Evolutionary conservation across 2,113 vertebrate genomes (phyloP).

Genomic region (Circaetus cinerascens): DNA sequence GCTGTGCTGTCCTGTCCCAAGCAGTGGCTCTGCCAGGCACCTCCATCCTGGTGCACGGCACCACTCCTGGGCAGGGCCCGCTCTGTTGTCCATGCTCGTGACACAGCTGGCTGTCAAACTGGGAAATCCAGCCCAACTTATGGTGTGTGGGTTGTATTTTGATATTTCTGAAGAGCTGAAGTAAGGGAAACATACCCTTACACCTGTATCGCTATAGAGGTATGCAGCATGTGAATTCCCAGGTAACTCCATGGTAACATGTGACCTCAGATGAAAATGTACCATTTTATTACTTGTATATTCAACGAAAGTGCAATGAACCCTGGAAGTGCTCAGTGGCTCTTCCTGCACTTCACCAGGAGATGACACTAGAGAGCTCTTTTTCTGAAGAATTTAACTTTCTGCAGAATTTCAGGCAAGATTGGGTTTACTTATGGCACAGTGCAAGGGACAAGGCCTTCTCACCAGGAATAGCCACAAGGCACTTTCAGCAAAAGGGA

Average conservation of each 20-base stretch:
- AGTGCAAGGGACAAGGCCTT: background rate
- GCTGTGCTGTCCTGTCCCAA: background rate
- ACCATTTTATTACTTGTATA: background rate
- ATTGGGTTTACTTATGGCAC: background rate
- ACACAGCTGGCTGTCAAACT: background rate
- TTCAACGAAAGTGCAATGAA: too few relatives aligned
- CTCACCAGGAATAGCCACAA: background rate
- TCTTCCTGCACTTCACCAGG: background rate
- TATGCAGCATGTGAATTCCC: background rate
- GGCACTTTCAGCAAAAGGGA: background rate
- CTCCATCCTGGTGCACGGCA: background rate
- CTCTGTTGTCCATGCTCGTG: rapidly evolving
- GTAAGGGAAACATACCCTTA: background rate
- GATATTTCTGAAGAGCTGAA: background rate
- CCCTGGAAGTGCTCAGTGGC: background rate
- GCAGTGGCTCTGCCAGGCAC: background rate
- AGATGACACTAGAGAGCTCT: background rate
- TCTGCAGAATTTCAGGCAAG: background rate
- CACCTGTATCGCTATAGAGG: rapidly evolving
- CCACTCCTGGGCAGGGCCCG: background rate
- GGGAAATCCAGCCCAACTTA: background rate
- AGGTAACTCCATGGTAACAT: rapidly evolving
- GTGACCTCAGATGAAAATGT: background rate
- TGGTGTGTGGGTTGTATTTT: background rate
- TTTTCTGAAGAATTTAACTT: background rate